Percentiles rank a stretch among this genome's conserved stretches.
Evolutionary conservation across 2,888 invertebrate genomes (phyloP).

Genomic region (Mesorhabditis spiculigera): DNA sequence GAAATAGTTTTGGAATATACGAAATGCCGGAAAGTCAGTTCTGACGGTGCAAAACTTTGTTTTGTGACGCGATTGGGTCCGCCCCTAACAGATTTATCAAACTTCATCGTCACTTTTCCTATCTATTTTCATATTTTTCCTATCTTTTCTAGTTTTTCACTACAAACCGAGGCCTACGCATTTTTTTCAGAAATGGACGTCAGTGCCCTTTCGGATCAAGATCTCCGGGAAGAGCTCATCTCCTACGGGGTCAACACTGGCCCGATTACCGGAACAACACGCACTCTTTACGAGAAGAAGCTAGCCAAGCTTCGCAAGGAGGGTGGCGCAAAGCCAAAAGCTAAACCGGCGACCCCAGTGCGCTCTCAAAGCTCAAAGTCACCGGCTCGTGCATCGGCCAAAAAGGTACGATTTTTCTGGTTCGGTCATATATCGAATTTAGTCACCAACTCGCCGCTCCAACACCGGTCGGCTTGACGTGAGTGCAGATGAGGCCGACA

Average conservation of each 20-base stretch:
- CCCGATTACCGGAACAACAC: slow-evolving; percentile 43
- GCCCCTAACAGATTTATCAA: too few relatives aligned
- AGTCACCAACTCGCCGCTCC: background rate
- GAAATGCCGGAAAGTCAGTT: too few relatives aligned
- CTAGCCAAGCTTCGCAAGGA: slow-evolving; percentile 21
- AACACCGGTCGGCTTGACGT: background rate
- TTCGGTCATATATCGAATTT: background rate
- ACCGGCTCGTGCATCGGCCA: slow-evolving; percentile 8
- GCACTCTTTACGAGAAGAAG: slow-evolving; percentile 45
- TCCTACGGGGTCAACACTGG: slow-evolving; percentile 30
- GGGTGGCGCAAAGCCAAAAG: slow-evolving; percentile 1
- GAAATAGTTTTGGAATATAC: too few relatives aligned
- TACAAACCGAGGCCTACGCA: background rate
- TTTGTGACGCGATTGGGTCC: too few relatives aligned
- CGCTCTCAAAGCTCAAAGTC: slow-evolving; percentile 9
- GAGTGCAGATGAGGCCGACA: slow-evolving; percentile 2
- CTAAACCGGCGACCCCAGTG: background rate
- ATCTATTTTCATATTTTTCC: too few relatives aligned
- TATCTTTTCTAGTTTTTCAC: too few relatives aligned
- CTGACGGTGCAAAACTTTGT: too few relatives aligned
- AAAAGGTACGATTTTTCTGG: background rate
- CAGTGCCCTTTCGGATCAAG: slow-evolving; percentile 34
- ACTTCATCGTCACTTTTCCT: too few relatives aligned
- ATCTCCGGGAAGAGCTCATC: slow-evolving; percentile 36
- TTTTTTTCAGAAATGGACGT: slow-evolving; percentile 17